A percentile compares a stretch with the other conserved stretches of the same genome.
Conservation (phyloP, 2,888 invertebrate species). For the Lamellibrachia columna region DNA sequence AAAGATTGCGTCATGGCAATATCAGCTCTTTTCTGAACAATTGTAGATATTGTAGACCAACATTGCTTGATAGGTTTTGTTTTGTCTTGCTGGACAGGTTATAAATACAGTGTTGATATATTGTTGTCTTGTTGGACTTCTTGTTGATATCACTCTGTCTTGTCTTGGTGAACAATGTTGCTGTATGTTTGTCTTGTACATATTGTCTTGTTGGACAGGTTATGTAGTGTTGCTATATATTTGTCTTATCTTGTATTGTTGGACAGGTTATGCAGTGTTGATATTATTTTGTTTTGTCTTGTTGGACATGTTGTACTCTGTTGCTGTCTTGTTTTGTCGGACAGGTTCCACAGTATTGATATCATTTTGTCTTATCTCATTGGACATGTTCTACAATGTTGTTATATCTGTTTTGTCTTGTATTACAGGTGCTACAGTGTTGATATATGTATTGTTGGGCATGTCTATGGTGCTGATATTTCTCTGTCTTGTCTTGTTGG, state of each 20-base stretch:
- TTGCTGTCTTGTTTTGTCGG: slow-evolving; percentile 34
- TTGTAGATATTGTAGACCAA: too few relatives aligned
- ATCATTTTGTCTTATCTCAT: slow-evolving; percentile 59
- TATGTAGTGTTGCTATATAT: neutral
- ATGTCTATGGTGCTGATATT: neutral
- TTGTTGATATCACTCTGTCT: slow-evolving; percentile 79
- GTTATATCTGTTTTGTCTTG: neutral
- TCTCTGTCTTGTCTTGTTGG: slow-evolving; percentile 35
- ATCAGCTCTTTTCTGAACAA: too few relatives aligned
- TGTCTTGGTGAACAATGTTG: slow-evolving; percentile 79
- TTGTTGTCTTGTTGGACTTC: slow-evolving; percentile 68
- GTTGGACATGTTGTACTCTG: neutral
- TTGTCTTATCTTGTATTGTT: neutral
- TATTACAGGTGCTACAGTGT: neutral
- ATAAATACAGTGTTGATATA: neutral
- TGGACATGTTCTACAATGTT: neutral
- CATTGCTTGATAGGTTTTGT: neutral
- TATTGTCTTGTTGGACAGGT: neutral
- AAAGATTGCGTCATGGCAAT: neutral
- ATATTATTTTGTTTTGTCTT: too few relatives aligned
- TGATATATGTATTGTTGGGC: neutral
- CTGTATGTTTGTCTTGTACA: slow-evolving; percentile 74
- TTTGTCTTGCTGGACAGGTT: neutral
- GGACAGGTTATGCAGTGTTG: too few relatives aligned
- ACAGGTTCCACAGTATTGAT: slow-evolving; percentile 91